Percentiles rank a stretch among this genome's conserved stretches.
Evolutionary conservation across 2,888 invertebrate genomes (phyloP).

Genomic region (Platycheirus rosarum): DNA sequence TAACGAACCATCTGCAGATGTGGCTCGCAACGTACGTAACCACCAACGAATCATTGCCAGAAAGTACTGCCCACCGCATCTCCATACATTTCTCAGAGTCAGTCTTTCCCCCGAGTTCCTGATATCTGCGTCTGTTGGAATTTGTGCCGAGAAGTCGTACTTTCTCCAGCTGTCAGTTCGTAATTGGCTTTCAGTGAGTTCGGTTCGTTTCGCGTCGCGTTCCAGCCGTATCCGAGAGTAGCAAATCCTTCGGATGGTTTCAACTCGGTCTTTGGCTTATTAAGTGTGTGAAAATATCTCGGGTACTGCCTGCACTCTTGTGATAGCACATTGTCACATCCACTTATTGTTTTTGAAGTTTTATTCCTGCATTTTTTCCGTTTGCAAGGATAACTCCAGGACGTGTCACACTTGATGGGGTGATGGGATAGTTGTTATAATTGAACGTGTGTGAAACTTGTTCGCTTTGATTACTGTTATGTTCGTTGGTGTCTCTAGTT

Average conservation of each 20-base stretch:
- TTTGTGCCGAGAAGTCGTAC: slow-evolving; percentile 49
- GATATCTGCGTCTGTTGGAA: slow-evolving; percentile 51
- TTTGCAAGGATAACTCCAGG: slow-evolving; percentile 44
- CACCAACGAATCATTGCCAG: slow-evolving; percentile 61
- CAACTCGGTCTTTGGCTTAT: slow-evolving; percentile 10
- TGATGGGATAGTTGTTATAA: slow-evolving; percentile 46
- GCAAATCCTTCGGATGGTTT: slow-evolving; percentile 20
- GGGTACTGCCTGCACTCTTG: slow-evolving; percentile 8
- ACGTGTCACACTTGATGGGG: slow-evolving; percentile 39
- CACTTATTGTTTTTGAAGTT: slow-evolving; percentile 22
- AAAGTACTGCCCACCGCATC: slow-evolving; percentile 53
- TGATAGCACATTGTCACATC: slow-evolving; percentile 36
- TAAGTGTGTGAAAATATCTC: slow-evolving; percentile 10
- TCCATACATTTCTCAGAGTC: slow-evolving; percentile 34
- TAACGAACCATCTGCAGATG: slow-evolving; percentile 47
- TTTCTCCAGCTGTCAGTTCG: slow-evolving; percentile 64
- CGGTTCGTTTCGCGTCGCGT: slow-evolving; percentile 36
- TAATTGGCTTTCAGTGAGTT: slow-evolving; percentile 71
- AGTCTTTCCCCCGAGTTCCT: slow-evolving; percentile 33
- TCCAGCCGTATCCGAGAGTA: not conserved
- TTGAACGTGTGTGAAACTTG: slow-evolving; percentile 72
- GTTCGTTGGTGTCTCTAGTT: slow-evolving; percentile 39
- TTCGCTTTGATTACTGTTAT: slow-evolving; percentile 66
- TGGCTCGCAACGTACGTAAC: slow-evolving; percentile 60
- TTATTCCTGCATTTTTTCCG: not conserved